Evolutionary conservation across 2,888 invertebrate species (phyloP).

Genomic region (Tortricodes alternella): DNA sequence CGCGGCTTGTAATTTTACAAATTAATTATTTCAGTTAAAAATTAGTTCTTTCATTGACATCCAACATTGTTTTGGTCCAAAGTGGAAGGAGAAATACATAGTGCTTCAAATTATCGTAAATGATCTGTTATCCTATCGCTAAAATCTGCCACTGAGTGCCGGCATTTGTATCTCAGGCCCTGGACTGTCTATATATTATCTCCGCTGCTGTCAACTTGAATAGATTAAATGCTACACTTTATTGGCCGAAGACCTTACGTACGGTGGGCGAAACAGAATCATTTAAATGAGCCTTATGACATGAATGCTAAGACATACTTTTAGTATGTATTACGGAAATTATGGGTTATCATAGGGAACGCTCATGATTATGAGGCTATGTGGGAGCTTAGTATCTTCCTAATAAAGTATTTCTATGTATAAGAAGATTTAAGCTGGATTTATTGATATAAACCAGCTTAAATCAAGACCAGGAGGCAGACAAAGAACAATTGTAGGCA

Average conservation of each 20-base stretch:
- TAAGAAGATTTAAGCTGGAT: constrained; percentile 19
- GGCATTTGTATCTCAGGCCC: constrained; percentile 37
- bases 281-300: background rate
- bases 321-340: background rate
- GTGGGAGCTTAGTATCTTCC: constrained; percentile 21
- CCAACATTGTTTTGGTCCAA: no score
- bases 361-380: constrained; percentile 14
- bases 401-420: constrained; percentile 24
- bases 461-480: no score
- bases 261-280: background rate
- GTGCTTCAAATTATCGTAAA: background rate
- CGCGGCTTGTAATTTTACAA: no score
- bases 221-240: constrained; percentile 43
- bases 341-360: background rate
- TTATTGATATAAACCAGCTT: constrained; percentile 25
- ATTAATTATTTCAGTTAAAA: no score
- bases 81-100: no score
- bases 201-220: constrained; percentile 38
- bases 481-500: constrained; percentile 7
- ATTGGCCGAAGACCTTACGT: constrained; percentile 33
- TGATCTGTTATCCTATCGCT: background rate
- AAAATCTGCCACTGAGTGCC: constrained; percentile 8
- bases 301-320: background rate
- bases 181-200: constrained; percentile 46
- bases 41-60: no score